These are phyloP conservation scores for Xanthostigma xanthostigma DNA, from an alignment of 2,888 invertebrate genomes.

Conservation along the genomic window DNA sequence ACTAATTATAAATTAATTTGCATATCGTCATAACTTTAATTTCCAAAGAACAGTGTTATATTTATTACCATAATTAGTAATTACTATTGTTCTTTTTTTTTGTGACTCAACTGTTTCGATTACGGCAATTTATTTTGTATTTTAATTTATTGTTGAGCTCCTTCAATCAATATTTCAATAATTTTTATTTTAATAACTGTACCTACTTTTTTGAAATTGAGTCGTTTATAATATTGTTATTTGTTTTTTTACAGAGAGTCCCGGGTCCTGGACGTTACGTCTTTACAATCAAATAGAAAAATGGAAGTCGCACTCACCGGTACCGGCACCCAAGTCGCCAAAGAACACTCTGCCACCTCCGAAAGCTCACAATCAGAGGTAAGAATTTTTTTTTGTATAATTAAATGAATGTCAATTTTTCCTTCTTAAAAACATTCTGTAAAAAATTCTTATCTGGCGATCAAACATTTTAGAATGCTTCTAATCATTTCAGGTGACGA, in stretches of 20 bases:
- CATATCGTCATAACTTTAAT: too few relatives aligned
- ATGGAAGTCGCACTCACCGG: constrained; percentile 13
- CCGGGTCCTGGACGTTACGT: constrained; percentile 11
- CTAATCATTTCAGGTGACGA: constrained; percentile 21
- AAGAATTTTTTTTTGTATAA: background rate
- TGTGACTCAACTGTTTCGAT: too few relatives aligned
- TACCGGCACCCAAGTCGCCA: constrained; percentile 5
- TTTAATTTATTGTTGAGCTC: too few relatives aligned
- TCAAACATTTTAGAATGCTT: background rate
- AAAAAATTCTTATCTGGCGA: background rate
- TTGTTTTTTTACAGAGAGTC: background rate
- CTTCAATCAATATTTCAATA: too few relatives aligned
- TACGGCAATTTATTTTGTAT: too few relatives aligned
- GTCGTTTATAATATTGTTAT: background rate
- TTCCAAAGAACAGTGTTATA: too few relatives aligned
- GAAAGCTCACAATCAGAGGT: constrained; percentile 6
- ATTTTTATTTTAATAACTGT: background rate
- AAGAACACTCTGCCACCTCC: constrained; percentile 4
- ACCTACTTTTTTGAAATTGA: background rate
- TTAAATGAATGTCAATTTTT: background rate
- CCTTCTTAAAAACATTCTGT: background rate
- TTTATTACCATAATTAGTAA: too few relatives aligned
- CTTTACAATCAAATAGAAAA: background rate
- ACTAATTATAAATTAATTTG: too few relatives aligned
- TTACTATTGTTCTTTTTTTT: too few relatives aligned